phyloP scores from a whole-genome alignment of 2,113 vertebrate genomes.

The Paramisgurnus dabryanus region DNA sequence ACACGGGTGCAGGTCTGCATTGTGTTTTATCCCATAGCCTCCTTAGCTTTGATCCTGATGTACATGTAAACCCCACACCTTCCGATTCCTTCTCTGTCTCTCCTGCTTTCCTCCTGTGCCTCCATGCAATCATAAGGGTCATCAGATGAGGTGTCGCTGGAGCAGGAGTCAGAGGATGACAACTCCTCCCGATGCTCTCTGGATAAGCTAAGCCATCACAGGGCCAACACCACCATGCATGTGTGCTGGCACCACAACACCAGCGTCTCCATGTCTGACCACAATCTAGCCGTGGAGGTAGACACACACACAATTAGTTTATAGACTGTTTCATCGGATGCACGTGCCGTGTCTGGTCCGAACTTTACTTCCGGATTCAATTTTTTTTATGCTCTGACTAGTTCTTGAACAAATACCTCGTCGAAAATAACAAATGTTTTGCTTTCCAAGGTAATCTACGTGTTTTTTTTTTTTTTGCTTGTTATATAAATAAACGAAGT shows the following conservation, averaged over 20 bases:
- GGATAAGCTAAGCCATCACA: conserved; percentile 86
- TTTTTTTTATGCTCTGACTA: too few relatives aligned
- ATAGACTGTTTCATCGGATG: too few relatives aligned
- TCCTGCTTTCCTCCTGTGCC: conserved; percentile 40
- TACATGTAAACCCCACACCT: conserved; percentile 39
- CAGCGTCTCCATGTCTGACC: conserved; percentile 93
- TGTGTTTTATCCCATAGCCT: neutral
- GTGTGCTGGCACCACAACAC: conserved; percentile 98
- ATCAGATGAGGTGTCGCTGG: conserved; percentile 83
- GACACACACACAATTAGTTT: conserved; percentile 23
- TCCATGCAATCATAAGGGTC: conserved; percentile 74
- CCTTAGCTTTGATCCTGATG: conserved; percentile 19
- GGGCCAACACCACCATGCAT: conserved; percentile 90
- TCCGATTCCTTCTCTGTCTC: conserved; percentile 24
- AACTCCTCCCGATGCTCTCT: conserved; percentile 78
- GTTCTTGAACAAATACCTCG: too few relatives aligned
- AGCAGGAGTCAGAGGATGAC: conserved; percentile 89
- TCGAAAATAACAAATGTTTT: too few relatives aligned
- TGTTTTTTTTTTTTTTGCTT: too few relatives aligned
- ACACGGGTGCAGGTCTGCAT: conserved; percentile 66
- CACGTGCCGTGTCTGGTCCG: too few relatives aligned
- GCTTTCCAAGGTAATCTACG: too few relatives aligned
- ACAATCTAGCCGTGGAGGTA: conserved; percentile 92
- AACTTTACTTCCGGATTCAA: too few relatives aligned
- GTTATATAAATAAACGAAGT: too few relatives aligned